A percentile compares a stretch with the other conserved stretches of the same genome.
Conservation (phyloP, 2,888 invertebrate genomes). For the Escarpia spicata region DNA sequence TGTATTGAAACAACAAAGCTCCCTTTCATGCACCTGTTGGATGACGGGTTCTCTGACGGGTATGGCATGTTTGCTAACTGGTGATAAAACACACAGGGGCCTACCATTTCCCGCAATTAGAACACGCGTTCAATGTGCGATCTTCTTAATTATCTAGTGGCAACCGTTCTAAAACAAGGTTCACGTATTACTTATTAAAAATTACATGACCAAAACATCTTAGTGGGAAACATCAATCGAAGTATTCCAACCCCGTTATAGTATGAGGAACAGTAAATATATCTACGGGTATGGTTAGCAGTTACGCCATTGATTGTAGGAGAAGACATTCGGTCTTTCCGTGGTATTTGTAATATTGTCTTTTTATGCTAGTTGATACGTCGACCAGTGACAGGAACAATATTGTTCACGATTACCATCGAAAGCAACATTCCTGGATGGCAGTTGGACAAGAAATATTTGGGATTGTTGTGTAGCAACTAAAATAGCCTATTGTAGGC, state of each 20-base stretch:
- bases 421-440: too few species aligned
- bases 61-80: neutral
- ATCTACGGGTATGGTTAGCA: too few species aligned
- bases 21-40: neutral
- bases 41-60: neutral
- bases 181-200: neutral
- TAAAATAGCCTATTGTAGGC: too few species aligned
- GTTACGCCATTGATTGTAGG: too few species aligned
- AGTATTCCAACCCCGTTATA: neutral
- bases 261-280: neutral
- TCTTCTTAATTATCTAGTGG: neutral
- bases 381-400: too few species aligned
- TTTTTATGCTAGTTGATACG: too few species aligned
- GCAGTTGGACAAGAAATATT: too few species aligned
- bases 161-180: neutral
- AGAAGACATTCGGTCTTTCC: too few species aligned
- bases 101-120: neutral
- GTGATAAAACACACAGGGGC: neutral
- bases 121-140: neutral
- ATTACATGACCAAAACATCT: neutral
- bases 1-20: neutral
- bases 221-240: neutral
- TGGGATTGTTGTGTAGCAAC: too few species aligned
- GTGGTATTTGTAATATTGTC: too few species aligned
- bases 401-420: too few species aligned